These are phyloP conservation scores for Smutsia temminckii DNA, from an alignment of 2,797 vertebrate genomes.

Conservation along the genomic window DNA sequence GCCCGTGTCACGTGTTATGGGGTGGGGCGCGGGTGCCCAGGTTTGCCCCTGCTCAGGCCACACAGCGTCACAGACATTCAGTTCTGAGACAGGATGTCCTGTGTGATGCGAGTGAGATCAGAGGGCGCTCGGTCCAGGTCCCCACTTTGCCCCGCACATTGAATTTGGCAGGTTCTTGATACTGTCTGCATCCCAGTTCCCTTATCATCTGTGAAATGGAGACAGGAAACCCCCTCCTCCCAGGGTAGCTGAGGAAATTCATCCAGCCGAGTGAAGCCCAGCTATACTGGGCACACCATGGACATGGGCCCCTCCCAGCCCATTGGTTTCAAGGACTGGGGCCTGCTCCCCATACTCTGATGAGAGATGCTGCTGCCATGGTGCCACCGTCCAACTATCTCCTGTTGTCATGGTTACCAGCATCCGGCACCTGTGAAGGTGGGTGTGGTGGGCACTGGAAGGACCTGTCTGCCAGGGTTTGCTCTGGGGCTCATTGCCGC, in stretches of 20 bases:
- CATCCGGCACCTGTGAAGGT: not conserved
- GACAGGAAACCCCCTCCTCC: not conserved
- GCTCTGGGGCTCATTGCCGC: not conserved
- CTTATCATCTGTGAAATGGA: not conserved
- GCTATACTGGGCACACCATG: rapidly evolving
- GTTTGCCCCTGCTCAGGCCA: rapidly evolving
- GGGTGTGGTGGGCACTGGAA: not conserved
- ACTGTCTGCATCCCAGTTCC: not conserved
- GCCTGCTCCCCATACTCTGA: not conserved
- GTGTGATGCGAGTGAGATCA: not conserved
- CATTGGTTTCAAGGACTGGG: rapidly evolving
- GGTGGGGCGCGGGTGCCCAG: rapidly evolving
- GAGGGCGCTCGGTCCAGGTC: rapidly evolving
- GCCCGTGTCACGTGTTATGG: rapidly evolving
- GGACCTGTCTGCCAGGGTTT: rapidly evolving
- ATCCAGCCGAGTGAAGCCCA: rapidly evolving
- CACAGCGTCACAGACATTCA: rapidly evolving
- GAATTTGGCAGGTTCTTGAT: not conserved
- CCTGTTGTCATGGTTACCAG: not conserved
- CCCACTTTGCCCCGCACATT: not conserved
- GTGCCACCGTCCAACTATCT: rapidly evolving
- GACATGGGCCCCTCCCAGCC: rapidly evolving
- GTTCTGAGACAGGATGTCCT: rapidly evolving
- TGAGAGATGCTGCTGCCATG: rapidly evolving
- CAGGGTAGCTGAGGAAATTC: not conserved